Evolutionary conservation across 2,113 vertebrate species (phyloP).

Genomic region (Apistogramma diplotaenia): DNA sequence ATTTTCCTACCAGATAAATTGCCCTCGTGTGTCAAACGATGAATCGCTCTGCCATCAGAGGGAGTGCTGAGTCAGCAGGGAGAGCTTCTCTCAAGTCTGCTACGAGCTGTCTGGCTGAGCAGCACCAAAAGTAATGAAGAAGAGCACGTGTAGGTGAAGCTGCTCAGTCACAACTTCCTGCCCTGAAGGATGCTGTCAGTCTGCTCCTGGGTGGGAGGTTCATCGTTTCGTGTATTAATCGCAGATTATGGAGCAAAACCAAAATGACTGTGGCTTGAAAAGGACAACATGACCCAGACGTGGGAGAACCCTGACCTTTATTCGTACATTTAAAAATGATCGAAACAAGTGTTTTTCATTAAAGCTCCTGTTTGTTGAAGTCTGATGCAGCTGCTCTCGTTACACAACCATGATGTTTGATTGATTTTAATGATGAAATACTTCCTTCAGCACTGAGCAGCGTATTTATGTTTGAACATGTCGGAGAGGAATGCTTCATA

Average conservation of each 20-base stretch:
- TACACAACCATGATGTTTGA: not conserved
- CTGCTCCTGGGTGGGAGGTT: not conserved
- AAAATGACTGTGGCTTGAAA: not conserved
- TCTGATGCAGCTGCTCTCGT: not conserved
- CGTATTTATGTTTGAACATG: not conserved
- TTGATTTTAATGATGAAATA: not conserved
- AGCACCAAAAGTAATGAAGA: not conserved
- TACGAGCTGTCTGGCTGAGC: not conserved
- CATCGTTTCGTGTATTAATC: conserved; percentile 14
- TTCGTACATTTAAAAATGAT: not conserved
- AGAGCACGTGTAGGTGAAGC: not conserved
- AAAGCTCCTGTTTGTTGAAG: not conserved
- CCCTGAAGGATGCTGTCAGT: not conserved
- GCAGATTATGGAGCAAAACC: not conserved
- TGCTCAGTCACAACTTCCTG: not conserved
- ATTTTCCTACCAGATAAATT: conserved; percentile 4
- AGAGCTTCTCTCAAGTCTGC: not conserved
- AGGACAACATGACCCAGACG: not conserved
- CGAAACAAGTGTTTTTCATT: not conserved
- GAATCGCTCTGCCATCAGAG: conserved; percentile 1
- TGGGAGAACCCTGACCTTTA: not conserved
- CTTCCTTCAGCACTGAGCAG: not conserved
- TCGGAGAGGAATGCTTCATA: not conserved
- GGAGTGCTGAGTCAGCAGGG: conserved; percentile 19
- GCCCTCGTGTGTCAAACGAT: not conserved